Conservation (phyloP, 2,888 invertebrate genomes). For the Halictus ligatus region DNA sequence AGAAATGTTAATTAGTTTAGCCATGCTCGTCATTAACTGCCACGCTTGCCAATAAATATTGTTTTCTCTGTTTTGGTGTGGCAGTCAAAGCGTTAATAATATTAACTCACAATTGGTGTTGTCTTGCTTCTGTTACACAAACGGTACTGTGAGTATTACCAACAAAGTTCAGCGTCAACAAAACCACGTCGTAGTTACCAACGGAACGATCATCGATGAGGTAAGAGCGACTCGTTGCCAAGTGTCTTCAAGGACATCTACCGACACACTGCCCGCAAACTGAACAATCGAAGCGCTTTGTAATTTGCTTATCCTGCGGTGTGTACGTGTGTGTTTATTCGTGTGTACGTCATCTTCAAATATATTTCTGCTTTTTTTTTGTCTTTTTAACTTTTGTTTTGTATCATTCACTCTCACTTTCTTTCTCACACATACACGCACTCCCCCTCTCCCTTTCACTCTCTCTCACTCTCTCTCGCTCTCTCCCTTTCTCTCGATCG, state of each 20-base stretch:
- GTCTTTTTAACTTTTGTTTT: background rate
- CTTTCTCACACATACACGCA: background rate
- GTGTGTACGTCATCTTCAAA: slow-evolving; percentile 19
- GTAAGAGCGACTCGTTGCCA: background rate
- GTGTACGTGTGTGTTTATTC: slow-evolving; percentile 19
- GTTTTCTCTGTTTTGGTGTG: no score
- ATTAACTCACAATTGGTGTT: no score
- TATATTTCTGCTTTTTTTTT: background rate
- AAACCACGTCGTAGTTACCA: background rate
- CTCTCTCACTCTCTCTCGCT: background rate
- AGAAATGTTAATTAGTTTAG: no score
- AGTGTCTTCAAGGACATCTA: background rate
- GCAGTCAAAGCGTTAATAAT: no score
- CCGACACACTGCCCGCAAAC: slow-evolving; percentile 41
- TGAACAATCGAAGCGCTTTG: slow-evolving; percentile 61
- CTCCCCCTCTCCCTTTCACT: background rate
- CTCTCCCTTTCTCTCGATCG: background rate
- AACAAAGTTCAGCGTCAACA: background rate
- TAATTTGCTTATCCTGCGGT: slow-evolving; percentile 34
- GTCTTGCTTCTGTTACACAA: no score
- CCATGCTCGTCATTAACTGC: no score
- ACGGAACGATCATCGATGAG: background rate
- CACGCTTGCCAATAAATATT: no score
- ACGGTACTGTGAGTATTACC: no score
- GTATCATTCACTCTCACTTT: background rate